These are phyloP conservation scores for Acanthisitta chloris DNA, from an alignment of 2,113 vertebrate genomes.

Conservation along the genomic window DNA sequence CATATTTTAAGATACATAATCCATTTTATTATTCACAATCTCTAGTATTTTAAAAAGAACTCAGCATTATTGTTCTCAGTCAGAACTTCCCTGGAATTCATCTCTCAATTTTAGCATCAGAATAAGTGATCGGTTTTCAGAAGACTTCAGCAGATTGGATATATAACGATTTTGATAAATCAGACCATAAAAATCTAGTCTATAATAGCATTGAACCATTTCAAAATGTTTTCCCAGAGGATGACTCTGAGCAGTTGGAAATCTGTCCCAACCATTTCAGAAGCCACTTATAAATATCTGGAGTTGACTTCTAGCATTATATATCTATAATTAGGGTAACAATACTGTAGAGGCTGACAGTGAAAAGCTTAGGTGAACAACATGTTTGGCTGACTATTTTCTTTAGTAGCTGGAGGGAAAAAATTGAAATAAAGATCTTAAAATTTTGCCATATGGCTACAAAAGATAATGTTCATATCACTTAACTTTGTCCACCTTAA, in stretches of 20 bases:
- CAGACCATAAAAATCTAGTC: background rate
- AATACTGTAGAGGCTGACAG: background rate
- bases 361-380: background rate
- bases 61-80: background rate
- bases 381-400: background rate
- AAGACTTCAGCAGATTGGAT: background rate
- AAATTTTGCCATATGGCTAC: background rate
- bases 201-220: background rate
- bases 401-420: background rate
- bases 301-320: background rate
- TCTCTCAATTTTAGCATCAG: background rate
- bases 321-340: background rate
- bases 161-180: background rate
- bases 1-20: background rate
- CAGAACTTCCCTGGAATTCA: conserved; percentile 2
- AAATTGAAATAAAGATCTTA: background rate
- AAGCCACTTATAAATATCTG: background rate
- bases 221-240: background rate
- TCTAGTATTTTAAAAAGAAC: background rate
- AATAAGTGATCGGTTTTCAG: background rate
- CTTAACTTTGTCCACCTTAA: background rate
- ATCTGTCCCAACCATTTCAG: background rate
- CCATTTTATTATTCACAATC: background rate
- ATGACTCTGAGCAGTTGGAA: background rate
- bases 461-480: background rate